Conservation (phyloP, 2,888 invertebrate species). For the Patella depressa region DNA sequence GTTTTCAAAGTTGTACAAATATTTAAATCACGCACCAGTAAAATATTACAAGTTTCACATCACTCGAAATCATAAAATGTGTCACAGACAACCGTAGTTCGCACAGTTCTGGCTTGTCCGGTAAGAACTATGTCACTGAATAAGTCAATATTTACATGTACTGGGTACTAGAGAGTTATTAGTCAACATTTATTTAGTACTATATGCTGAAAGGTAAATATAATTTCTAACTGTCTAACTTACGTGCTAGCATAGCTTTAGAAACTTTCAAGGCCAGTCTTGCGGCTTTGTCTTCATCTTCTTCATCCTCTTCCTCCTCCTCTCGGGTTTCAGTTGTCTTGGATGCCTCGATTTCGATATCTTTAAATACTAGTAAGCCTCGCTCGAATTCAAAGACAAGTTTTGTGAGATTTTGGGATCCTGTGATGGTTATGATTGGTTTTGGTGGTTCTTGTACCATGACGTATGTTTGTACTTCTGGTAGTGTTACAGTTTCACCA, state of each 20-base stretch:
- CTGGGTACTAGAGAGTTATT: no score
- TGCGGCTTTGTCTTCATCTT: constrained; percentile 38
- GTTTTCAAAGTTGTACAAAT: no score
- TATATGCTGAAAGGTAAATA: no score
- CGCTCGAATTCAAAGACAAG: constrained; percentile 88
- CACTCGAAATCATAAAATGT: no score
- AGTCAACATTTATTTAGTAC: no score
- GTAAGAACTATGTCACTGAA: no score
- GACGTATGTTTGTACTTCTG: constrained; percentile 82
- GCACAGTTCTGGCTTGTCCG: no score
- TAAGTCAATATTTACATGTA: no score
- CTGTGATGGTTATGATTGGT: constrained; percentile 85
- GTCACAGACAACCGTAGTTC: no score
- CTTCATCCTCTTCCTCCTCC: constrained; percentile 38
- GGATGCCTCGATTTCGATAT: constrained; percentile 79
- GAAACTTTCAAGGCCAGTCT: constrained; percentile 43
- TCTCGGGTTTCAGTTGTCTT: constrained; percentile 50
- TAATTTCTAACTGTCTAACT: constrained; percentile 24
- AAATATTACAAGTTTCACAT: no score
- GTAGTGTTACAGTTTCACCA: constrained; percentile 47
- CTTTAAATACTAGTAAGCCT: constrained; percentile 90
- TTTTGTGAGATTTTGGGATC: constrained; percentile 84
- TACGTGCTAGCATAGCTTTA: constrained; percentile 44
- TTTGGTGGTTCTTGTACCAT: constrained; percentile 89
- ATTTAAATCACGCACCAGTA: no score